phyloP scores from a whole-genome alignment of 2,797 vertebrate genomes.

The Rhincodon typus region DNA sequence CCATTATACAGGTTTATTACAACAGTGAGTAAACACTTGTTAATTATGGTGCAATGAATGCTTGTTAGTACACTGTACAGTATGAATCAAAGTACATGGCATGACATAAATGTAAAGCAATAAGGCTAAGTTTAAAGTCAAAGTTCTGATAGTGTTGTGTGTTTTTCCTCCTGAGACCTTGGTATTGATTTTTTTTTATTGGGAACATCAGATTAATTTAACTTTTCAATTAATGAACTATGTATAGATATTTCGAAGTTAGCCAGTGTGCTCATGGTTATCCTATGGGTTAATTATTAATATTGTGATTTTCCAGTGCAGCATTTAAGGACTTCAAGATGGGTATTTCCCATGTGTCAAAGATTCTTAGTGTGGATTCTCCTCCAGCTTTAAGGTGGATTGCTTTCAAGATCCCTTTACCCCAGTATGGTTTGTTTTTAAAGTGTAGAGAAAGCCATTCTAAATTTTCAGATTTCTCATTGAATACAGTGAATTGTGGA shows the following conservation, averaged over 20 bases:
- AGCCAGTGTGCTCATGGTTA: background rate
- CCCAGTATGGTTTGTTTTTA: background rate
- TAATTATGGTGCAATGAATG: background rate
- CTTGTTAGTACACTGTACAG: too few species aligned
- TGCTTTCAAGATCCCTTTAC: background rate
- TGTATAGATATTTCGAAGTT: background rate
- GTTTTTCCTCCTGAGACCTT: background rate
- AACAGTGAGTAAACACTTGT: conserved; percentile 68
- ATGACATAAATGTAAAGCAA: background rate
- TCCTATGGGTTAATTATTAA: background rate
- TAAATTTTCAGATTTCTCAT: background rate
- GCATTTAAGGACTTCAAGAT: background rate
- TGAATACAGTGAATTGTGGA: background rate
- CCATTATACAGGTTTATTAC: conserved; percentile 96
- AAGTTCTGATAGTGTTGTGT: background rate
- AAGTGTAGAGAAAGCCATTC: background rate
- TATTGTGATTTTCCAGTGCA: background rate
- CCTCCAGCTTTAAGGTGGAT: background rate
- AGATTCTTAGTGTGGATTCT: background rate
- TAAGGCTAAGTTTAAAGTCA: background rate
- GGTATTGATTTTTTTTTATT: background rate
- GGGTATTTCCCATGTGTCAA: background rate
- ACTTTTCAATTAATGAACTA: background rate
- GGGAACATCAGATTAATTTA: background rate
- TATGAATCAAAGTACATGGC: background rate